Conservation (phyloP, 2,797 vertebrate genomes). For the Chaetodon trifasciatus region DNA sequence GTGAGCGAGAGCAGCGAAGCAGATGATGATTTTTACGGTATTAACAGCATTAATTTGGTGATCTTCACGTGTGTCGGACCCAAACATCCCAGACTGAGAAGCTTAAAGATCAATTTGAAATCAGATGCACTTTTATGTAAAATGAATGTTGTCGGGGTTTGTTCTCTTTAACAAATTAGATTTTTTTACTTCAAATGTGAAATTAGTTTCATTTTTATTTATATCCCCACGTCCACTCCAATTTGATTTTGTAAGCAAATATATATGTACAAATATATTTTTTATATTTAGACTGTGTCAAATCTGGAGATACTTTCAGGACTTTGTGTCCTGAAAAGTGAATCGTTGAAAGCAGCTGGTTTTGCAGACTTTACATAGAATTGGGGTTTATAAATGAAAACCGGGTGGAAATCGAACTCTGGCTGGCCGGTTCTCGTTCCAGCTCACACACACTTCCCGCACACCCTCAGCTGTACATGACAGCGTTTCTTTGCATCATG, state of each 20-base stretch:
- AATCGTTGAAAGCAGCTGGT: constrained; percentile 91
- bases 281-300: constrained; percentile 91
- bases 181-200: constrained; percentile 89
- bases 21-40: constrained; percentile 13
- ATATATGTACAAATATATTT: constrained; percentile 89
- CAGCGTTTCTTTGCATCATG: constrained; percentile 40
- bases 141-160: constrained; percentile 91
- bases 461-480: constrained; percentile 38
- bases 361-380: constrained; percentile 91
- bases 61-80: constrained; percentile 38
- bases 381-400: constrained; percentile 83
- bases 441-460: constrained; percentile 20
- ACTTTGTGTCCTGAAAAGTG: constrained; percentile 66
- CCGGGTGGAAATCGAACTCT: constrained; percentile 73
- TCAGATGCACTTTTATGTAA: constrained; percentile 92
- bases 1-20: not conserved
- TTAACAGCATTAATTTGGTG: constrained; percentile 38
- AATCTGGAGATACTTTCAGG: constrained; percentile 84
- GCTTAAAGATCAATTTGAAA: constrained; percentile 60
- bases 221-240: constrained; percentile 88
- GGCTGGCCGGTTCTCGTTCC: constrained; percentile 54
- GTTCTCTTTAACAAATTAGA: constrained; percentile 70
- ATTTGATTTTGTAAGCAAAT: constrained; percentile 90
- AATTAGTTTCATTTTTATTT: constrained; percentile 90
- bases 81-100: constrained; percentile 43